phyloP scores from a whole-genome alignment of 1,140 invertebrate genomes.

The Probaryconus sp. region DNA sequence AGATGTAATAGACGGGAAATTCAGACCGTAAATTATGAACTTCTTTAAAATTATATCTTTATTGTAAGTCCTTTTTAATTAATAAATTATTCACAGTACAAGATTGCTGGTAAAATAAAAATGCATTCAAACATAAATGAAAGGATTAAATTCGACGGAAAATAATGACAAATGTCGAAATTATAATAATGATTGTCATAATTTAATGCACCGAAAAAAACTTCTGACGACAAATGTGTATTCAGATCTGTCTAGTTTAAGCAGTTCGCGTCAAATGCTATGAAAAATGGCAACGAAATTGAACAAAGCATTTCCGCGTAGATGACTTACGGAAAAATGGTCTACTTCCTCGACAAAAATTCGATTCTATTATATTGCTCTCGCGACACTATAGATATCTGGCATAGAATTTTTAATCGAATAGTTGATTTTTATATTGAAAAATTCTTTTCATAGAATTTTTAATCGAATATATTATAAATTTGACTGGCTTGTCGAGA shows the following conservation, averaged over 20 bases:
- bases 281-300: slow-evolving; percentile 43
- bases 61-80: no score
- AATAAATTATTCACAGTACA: no score
- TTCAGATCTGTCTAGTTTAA: slow-evolving; percentile 46
- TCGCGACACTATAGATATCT: slow-evolving; percentile 27
- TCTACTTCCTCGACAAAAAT: slow-evolving; percentile 33
- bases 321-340: slow-evolving; percentile 55
- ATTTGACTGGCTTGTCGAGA: slow-evolving; percentile 30
- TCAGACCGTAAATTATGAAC: no score
- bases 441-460: no score
- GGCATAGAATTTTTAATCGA: slow-evolving; percentile 52
- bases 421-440: slow-evolving; percentile 45
- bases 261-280: slow-evolving; percentile 35
- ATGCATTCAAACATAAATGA: no score
- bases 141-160: no score
- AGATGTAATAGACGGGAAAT: no score
- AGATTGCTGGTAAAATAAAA: no score
- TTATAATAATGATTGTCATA: no score
- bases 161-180: no score
- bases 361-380: slow-evolving; percentile 46
- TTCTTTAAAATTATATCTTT: no score
- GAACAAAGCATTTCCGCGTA: slow-evolving; percentile 53
- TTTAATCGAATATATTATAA: slow-evolving; percentile 42
- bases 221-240: slow-evolving; percentile 41
- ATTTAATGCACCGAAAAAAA: no score